These are phyloP conservation scores for Porites lobata DNA, from an alignment of 92 coral and sea anemone genomes.

Conservation along the genomic window DNA sequence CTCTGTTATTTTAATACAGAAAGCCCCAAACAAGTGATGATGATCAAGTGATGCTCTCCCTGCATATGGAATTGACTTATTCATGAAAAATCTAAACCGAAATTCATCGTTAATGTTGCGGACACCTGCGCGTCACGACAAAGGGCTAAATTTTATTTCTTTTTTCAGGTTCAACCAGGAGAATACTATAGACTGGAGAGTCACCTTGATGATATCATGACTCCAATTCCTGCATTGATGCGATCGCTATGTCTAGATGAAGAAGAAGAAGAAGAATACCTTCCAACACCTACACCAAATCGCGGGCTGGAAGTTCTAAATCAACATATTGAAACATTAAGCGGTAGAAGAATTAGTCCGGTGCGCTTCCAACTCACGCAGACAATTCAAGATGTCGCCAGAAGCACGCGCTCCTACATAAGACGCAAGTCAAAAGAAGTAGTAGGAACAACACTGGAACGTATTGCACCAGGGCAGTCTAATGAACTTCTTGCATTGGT, in stretches of 20 bases:
- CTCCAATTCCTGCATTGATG: too few relatives aligned
- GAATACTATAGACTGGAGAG: too few relatives aligned
- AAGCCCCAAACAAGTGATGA: too few relatives aligned
- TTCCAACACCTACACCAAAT: constrained; percentile 50
- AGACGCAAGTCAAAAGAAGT: constrained; percentile 52
- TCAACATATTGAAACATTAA: constrained; percentile 29
- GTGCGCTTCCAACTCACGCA: constrained; percentile 50
- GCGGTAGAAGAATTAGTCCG: constrained; percentile 62
- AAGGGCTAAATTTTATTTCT: not conserved
- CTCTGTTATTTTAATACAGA: too few relatives aligned
- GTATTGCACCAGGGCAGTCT: constrained; percentile 67
- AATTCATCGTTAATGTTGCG: too few relatives aligned
- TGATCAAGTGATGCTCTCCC: too few relatives aligned
- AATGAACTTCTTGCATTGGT: constrained; percentile 31
- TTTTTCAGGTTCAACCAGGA: too few relatives aligned
- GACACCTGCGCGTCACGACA: too few relatives aligned
- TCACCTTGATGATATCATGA: too few relatives aligned
- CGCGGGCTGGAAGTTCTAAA: constrained; percentile 45
- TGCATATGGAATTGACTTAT: too few relatives aligned
- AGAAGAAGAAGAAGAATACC: constrained; percentile 27
- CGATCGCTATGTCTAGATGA: too few relatives aligned
- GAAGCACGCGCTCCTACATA: constrained; percentile 41
- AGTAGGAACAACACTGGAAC: constrained; percentile 35
- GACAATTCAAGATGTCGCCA: constrained; percentile 49
- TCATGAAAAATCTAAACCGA: too few relatives aligned